These are phyloP conservation scores for Periparus ater DNA, from an alignment of 2,797 vertebrate species.

Conservation along the genomic window DNA sequence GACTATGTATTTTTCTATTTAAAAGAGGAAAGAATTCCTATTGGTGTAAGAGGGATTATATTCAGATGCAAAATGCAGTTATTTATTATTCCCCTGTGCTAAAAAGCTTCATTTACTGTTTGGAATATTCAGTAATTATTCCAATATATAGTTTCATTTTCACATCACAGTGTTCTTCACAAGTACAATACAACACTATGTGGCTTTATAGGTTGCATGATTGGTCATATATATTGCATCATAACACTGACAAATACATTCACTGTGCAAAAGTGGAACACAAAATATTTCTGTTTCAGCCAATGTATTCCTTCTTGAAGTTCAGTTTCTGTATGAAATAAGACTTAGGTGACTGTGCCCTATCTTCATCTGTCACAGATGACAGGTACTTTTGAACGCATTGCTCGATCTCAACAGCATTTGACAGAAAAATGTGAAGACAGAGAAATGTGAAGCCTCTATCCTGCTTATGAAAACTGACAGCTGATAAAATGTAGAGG, in stretches of 20 bases:
- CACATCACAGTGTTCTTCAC: background rate
- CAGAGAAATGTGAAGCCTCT: background rate
- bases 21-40: background rate
- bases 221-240: background rate
- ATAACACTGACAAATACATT: background rate
- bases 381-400: background rate
- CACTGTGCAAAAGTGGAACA: background rate
- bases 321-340: background rate
- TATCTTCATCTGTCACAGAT: background rate
- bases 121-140: background rate
- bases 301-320: background rate
- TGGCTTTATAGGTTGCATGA: background rate
- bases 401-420: background rate
- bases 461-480: background rate
- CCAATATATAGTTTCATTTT: background rate
- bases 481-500: background rate
- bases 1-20: background rate
- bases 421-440: background rate
- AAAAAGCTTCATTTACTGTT: background rate
- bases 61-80: background rate
- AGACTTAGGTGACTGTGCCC: background rate
- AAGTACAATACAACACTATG: background rate
- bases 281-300: background rate
- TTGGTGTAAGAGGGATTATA: background rate
- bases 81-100: background rate